Conservation (phyloP, 30 jellyfish, hydroid and myxozoan genomes). For the Aurelia sp. region DNA sequence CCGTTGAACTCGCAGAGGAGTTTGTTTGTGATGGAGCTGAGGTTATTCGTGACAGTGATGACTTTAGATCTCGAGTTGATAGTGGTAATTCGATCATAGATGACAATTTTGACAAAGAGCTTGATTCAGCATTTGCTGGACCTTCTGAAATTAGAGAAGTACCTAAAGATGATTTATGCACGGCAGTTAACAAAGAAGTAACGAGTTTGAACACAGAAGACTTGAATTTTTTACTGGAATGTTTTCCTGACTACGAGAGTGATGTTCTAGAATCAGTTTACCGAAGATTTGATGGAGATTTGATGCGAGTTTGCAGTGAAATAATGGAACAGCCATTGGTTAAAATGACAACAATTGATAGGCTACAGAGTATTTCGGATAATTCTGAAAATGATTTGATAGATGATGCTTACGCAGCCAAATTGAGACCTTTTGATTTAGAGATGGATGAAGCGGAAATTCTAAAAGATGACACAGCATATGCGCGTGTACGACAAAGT, state of each 20-base stretch:
- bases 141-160: background rate
- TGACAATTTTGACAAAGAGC: conserved; percentile 1
- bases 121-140: background rate
- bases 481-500: background rate
- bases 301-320: conserved; percentile 45
- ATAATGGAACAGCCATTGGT: conserved; percentile 48
- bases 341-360: conserved; percentile 3
- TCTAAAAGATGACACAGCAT: background rate
- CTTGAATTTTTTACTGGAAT: conserved; percentile 56
- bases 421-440: background rate
- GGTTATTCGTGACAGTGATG: too few relatives aligned
- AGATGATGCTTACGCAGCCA: background rate
- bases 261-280: conserved; percentile 29
- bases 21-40: too few relatives aligned
- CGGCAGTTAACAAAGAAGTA: background rate
- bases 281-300: conserved; percentile 47
- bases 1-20: too few relatives aligned
- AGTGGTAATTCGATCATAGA: background rate
- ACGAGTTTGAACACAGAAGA: conserved; percentile 1
- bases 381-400: background rate
- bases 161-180: background rate
- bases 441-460: background rate
- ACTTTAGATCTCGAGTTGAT: background rate
- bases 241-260: conserved; percentile 49
- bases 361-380: background rate